These are phyloP conservation scores for Cygnus atratus DNA, from an alignment of 2,113 vertebrate species.

Conservation along the genomic window DNA sequence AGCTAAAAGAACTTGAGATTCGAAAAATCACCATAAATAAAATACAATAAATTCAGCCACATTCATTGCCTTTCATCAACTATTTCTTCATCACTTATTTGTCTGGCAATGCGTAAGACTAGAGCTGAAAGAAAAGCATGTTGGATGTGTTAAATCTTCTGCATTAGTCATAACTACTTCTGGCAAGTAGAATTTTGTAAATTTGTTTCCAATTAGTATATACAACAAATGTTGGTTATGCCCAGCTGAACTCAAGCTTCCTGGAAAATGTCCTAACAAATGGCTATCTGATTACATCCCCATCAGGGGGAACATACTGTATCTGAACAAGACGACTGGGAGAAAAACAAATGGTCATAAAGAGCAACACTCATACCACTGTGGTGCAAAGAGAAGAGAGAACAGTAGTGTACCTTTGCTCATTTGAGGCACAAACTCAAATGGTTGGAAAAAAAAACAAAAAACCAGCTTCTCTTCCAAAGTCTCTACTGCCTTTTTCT, in stretches of 20 bases:
- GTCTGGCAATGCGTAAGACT: background rate
- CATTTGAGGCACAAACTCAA: background rate
- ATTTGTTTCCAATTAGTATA: constrained; percentile 22
- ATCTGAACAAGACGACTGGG: background rate
- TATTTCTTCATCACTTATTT: background rate
- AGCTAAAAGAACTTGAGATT: background rate
- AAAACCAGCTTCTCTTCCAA: background rate
- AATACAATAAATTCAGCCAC: background rate
- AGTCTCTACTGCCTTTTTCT: constrained; percentile 15
- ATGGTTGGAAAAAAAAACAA: background rate
- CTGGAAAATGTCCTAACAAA: background rate
- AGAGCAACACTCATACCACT: background rate
- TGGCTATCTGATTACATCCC: background rate
- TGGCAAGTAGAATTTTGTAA: constrained; percentile 14
- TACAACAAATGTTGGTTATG: constrained; percentile 37
- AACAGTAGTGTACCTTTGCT: background rate
- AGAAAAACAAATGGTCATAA: constrained; percentile 12
- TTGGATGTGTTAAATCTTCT: background rate
- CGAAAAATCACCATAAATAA: constrained; percentile 10
- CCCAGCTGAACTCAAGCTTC: background rate
- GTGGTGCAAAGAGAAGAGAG: background rate
- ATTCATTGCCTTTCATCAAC: background rate
- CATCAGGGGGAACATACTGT: background rate
- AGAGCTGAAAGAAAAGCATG: background rate
- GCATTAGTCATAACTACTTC: background rate